These are phyloP conservation scores for Monodelphis domestica DNA, from an alignment of 2,797 vertebrate genomes.

Conservation along the genomic window DNA sequence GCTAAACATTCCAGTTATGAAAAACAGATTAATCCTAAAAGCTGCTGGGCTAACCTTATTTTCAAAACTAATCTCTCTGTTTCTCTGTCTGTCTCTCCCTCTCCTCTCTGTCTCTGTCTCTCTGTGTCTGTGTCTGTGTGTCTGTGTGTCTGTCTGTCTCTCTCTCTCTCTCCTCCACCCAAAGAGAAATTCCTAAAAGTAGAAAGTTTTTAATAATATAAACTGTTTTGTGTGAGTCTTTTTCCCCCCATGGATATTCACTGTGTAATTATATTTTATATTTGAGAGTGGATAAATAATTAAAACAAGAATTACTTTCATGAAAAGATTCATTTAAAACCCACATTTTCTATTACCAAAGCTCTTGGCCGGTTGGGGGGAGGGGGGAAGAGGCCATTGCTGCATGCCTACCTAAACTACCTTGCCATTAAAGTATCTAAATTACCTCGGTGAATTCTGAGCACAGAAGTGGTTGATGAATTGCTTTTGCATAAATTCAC, in stretches of 20 bases:
- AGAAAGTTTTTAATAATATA: slow-evolving; percentile 70
- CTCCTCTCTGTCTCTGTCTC: not conserved
- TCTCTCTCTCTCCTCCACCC: no score
- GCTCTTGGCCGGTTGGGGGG: slow-evolving; percentile 77
- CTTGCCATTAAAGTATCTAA: slow-evolving; percentile 90
- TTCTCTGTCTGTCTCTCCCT: not conserved
- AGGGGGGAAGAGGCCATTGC: slow-evolving; percentile 84
- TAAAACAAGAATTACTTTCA: slow-evolving; percentile 88
- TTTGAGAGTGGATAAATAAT: slow-evolving; percentile 89
- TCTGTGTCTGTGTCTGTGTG: no score
- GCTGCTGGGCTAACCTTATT: slow-evolving; percentile 73
- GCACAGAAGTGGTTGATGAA: slow-evolving; percentile 90
- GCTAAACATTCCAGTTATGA: slow-evolving; percentile 78
- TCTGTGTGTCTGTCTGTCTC: no score
- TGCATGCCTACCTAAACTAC: slow-evolving; percentile 87
- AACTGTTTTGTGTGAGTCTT: slow-evolving; percentile 63
- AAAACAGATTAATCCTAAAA: slow-evolving; percentile 80
- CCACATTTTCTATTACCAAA: slow-evolving; percentile 86
- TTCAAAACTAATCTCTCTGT: slow-evolving; percentile 66
- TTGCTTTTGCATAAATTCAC: slow-evolving; percentile 90
- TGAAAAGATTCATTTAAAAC: slow-evolving; percentile 87
- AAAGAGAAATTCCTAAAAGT: slow-evolving; percentile 75
- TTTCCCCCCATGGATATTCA: slow-evolving; percentile 82
- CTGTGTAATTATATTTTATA: slow-evolving; percentile 87
- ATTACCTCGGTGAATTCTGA: slow-evolving; percentile 90